A percentile compares a stretch with the other conserved stretches of the same genome.
These are phyloP conservation scores for Gallinago jamesoni DNA, from an alignment of 2,113 vertebrate species.

Conservation along the genomic window DNA sequence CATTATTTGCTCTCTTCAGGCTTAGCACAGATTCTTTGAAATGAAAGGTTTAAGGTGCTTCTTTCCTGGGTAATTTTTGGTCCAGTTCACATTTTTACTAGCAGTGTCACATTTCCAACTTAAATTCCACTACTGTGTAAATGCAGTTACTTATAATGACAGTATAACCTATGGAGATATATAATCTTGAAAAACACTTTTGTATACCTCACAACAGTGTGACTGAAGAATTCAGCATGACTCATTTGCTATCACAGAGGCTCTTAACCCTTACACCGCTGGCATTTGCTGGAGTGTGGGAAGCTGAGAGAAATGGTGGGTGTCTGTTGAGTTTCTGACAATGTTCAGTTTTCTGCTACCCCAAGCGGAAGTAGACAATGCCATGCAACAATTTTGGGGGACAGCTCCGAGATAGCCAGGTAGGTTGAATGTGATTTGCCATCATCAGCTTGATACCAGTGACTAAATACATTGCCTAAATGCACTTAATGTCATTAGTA, in stretches of 20 bases:
- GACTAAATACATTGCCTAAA: not conserved
- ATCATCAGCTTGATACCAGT: not conserved
- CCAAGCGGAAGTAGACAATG: fast-evolving
- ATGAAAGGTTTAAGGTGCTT: slow-evolving; percentile 69
- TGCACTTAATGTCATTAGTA: not conserved
- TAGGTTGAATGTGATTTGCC: not conserved
- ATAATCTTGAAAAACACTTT: slow-evolving; percentile 25
- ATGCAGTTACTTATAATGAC: slow-evolving; percentile 59
- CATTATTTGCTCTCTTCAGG: slow-evolving; percentile 68
- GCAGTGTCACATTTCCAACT: slow-evolving; percentile 38
- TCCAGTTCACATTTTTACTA: slow-evolving; percentile 50
- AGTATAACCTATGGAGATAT: slow-evolving; percentile 52
- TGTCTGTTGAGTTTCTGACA: not conserved
- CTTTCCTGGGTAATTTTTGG: slow-evolving; percentile 60
- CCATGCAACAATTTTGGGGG: not conserved
- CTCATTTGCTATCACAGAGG: not conserved
- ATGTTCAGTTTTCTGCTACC: not conserved
- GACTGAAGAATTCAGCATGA: not conserved
- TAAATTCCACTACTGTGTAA: slow-evolving; percentile 51
- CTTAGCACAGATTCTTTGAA: slow-evolving; percentile 63
- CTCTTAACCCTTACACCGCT: slow-evolving; percentile 31
- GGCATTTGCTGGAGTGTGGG: not conserved
- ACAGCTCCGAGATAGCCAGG: not conserved
- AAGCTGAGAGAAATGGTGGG: not conserved
- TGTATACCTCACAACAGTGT: not conserved